These are phyloP conservation scores for Zhuqinia jingwanae DNA, from an alignment of 2,888 invertebrate species.

Conservation along the genomic window DNA sequence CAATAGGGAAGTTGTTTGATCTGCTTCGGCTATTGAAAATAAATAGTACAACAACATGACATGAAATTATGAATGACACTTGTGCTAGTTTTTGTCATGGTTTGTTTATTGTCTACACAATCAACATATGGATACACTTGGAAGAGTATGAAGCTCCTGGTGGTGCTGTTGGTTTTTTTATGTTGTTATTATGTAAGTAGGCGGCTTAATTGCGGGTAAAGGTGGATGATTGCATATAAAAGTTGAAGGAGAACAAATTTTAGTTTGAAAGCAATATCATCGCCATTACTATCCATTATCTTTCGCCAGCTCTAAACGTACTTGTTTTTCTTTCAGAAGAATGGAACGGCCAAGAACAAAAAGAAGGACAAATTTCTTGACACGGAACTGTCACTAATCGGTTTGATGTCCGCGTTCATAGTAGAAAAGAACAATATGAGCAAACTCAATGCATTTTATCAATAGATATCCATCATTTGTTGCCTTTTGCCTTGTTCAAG, in stretches of 20 bases:
- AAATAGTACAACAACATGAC: neutral
- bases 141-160: no score
- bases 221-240: slow-evolving; percentile 8
- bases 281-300: no score
- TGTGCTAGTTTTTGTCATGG: no score
- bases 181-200: no score
- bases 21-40: no score
- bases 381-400: neutral
- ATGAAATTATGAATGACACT: neutral
- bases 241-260: neutral
- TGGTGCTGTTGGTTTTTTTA: no score
- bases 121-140: no score
- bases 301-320: no score
- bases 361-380: neutral
- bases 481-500: neutral
- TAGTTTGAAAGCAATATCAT: no score
- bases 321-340: neutral
- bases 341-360: neutral
- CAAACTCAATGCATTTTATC: neutral
- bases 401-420: neutral
- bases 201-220: neutral
- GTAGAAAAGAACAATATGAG: no score
- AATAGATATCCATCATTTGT: neutral
- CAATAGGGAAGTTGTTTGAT: no score
- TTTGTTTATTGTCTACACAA: no score